Base-by-base conservation (phyloP, 2,888 invertebrate species). In the Mythimna loreyi region DNA sequence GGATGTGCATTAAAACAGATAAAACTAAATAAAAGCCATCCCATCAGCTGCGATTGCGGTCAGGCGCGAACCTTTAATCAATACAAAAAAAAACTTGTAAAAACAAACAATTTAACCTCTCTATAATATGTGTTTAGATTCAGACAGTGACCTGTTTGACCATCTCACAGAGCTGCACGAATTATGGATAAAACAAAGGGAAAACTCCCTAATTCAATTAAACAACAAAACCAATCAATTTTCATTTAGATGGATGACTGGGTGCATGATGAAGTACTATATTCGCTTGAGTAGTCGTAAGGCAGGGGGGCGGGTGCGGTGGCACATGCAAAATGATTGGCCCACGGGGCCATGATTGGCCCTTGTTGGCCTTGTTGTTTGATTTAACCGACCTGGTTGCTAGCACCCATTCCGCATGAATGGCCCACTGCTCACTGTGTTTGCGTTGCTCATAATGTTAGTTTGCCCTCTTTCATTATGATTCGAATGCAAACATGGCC, bases 321-420 rank as follows among this genome's bases (percentile, higher is more conserved):
- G 85, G 86, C 87, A 86, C 85, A 88, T 89, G 87, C 85, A 87
- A 83, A 89, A 85, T 87, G 87, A 91, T 92, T 92, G 92, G 85
- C 83, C 87, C 86, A 19, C 53, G 25, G 28, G 75, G 67, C 70
- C 53, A 47, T 25, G 53, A 67, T 67, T 71, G 92, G 85, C 83
- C 87, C 87, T 84, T 90, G 92, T 91, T 93, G 91, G 93, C 87
- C 87, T 83, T 90, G 92, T 91, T 93, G 91, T 94, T 93, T 93
- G 93, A 93, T 93, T 92, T 91, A 83, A 86, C 82, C 90, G 90
- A 87, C 90, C 92, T 91, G 91, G 87, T 88, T 87, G 85, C 83
- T 79, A 67, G 79, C 84, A 81, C 86, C 80, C 84, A 84, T 90
- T 92, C 85, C 90, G 81, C 89, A 87, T 88, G 88, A 86, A 79